These are phyloP conservation scores for Axea sp. DNA, from an alignment of 2,888 invertebrate species.

Conservation along the genomic window DNA sequence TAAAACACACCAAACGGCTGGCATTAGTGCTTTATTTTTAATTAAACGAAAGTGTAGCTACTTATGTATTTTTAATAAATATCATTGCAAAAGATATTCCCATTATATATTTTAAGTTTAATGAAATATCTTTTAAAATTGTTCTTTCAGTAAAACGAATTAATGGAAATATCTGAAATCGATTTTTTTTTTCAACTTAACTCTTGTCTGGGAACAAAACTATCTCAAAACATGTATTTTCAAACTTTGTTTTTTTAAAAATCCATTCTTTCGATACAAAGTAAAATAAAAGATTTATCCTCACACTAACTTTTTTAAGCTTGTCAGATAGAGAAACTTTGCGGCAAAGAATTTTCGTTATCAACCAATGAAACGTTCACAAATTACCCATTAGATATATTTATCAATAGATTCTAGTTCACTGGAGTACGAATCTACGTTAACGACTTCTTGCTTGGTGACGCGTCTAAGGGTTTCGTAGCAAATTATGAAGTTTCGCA, in stretches of 20 bases:
- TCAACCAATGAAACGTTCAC: background rate
- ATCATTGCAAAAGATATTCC: too few relatives aligned
- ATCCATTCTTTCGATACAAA: background rate
- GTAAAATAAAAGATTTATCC: background rate
- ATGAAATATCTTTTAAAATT: too few relatives aligned
- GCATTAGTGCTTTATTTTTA: too few relatives aligned
- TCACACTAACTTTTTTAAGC: background rate
- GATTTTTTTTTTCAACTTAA: too few relatives aligned
- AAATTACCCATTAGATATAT: slow-evolving; percentile 22
- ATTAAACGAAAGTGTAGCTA: too few relatives aligned
- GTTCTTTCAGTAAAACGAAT: too few relatives aligned
- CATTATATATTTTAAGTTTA: too few relatives aligned
- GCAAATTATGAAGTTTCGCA: slow-evolving; percentile 51
- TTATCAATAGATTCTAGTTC: slow-evolving; percentile 19
- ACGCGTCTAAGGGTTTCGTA: background rate
- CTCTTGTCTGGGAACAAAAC: too few relatives aligned
- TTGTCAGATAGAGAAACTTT: slow-evolving; percentile 3
- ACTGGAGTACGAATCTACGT: slow-evolving; percentile 19
- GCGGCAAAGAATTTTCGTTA: background rate
- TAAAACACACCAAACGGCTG: too few relatives aligned
- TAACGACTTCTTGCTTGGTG: slow-evolving; percentile 15
- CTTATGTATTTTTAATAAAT: too few relatives aligned
- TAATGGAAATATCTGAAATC: too few relatives aligned
- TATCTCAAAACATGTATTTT: background rate
- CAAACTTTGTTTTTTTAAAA: background rate